These are phyloP conservation scores for Tiaroga cobitis DNA, from an alignment of 2,797 vertebrate species.

Conservation along the genomic window DNA sequence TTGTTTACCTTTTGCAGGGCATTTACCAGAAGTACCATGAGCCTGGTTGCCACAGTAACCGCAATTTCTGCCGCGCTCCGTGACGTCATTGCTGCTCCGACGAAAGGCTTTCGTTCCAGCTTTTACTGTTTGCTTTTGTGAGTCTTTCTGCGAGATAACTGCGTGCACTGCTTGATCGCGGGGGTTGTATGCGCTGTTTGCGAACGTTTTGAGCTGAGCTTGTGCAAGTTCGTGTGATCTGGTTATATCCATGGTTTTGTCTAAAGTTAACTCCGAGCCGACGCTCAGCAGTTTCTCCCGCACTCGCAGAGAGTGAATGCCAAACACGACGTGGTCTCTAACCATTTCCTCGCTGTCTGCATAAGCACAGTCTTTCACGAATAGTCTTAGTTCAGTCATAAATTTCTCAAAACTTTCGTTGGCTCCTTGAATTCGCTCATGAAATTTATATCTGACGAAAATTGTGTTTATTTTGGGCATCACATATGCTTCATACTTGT, in stretches of 20 bases:
- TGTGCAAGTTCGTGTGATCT: neutral
- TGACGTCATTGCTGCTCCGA: neutral
- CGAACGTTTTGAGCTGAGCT: neutral
- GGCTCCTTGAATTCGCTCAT: neutral
- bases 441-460: neutral
- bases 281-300: neutral
- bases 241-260: neutral
- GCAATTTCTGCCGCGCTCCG: neutral
- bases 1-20: slow-evolving; percentile 41
- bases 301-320: neutral
- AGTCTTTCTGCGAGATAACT: neutral
- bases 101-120: neutral
- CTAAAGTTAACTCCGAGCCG: neutral
- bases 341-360: neutral
- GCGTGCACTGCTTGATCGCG: neutral
- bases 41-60: slow-evolving; percentile 32
- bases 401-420: neutral
- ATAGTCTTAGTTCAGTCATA: neutral
- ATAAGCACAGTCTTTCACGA: neutral
- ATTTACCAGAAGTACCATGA: neutral
- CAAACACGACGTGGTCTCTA: neutral
- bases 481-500: neutral
- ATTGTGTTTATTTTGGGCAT: neutral
- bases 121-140: neutral
- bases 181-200: neutral